Evolutionary conservation across 2,888 invertebrate species (phyloP), one percentile per base, ranked within the genome.

Genomic region (Drosophila imparisetae): DNA sequence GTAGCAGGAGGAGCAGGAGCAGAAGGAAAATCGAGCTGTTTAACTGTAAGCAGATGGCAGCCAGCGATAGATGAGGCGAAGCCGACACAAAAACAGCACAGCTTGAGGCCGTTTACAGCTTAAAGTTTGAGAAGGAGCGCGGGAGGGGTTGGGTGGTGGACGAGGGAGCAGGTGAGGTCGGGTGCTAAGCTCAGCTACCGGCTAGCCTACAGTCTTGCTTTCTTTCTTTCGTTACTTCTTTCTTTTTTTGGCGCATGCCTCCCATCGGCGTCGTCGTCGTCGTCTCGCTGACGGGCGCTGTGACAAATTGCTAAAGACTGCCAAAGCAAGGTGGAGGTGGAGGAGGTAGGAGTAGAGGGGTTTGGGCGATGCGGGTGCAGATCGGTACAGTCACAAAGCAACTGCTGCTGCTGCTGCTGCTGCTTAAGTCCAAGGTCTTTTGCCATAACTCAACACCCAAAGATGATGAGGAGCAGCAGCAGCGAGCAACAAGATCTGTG

Each of bases 31-130:
- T 53, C 55, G 65, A 73, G 78, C 36, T 52, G 50, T 80, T 81
- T 87, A 89, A 88, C 90, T 90, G 90, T 88, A 72, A 86, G 75
- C 88, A 84, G 88, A 85, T 89, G 88, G 79, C 76, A 77, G 75
- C 66, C 72, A 66, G 79, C 82, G 90, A 90, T 90, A 82, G 80
- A 75, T 72, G 88, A 42, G 57, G 65, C 34, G 77, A 72, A 59
- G 68, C 62, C 42, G 49, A 59, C 29, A 53, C 55, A 59, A 57
- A 62, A 57, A 49, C 57, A 50, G 36, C 52, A 40, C 38, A 53
- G 30, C 7, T 45, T 36, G 34, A 4, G 34, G 59, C 45, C 45
- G 21, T 45, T n/a, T n/a, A 32, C 54, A 27, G 54, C 36, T 27
- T 27, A 18, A 49, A 10, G 18, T 18, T 24, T 24, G 21, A 8